A percentile compares a stretch with the other conserved stretches of the same genome.
phyloP scores from a whole-genome alignment of 2,113 vertebrate species.

The Lucifuga dentata region DNA sequence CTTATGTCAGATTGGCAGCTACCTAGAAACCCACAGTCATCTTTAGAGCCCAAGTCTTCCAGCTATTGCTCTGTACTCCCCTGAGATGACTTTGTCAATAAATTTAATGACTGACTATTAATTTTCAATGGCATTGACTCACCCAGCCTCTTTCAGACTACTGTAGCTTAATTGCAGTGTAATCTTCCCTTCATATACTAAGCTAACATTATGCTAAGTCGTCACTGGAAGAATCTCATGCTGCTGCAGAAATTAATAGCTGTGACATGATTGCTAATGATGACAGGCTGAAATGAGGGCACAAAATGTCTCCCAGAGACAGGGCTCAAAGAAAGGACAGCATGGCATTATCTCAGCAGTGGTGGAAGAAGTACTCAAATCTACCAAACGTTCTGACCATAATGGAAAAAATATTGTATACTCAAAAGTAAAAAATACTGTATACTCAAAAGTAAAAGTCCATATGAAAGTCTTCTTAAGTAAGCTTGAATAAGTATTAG shows the following conservation, averaged over 20 bases:
- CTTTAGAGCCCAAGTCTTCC: conserved; percentile 13
- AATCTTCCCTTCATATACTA: conserved; percentile 22
- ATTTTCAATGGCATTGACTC: conserved; percentile 28
- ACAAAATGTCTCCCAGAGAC: not conserved
- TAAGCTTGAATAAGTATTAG: too few species aligned
- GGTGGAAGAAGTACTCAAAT: too few species aligned
- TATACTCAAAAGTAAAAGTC: too few species aligned
- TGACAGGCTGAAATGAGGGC: conserved; percentile 1
- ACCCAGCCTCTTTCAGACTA: not conserved
- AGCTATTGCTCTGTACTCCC: not conserved
- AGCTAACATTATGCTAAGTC: conserved; percentile 15
- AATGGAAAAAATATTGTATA: too few species aligned
- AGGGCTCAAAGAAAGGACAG: not conserved
- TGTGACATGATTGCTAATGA: conserved; percentile 29
- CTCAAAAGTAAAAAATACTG: too few species aligned
- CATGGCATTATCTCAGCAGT: not conserved
- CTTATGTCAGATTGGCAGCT: not conserved
- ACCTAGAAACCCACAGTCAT: conserved; percentile 3
- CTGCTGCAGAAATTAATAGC: conserved; percentile 19
- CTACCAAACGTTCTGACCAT: too few species aligned
- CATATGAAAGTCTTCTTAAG: too few species aligned
- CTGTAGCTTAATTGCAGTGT: conserved; percentile 16
- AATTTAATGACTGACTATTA: conserved; percentile 32
- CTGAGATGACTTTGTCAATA: conserved; percentile 11
- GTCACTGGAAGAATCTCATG: not conserved